phyloP scores from a whole-genome alignment of 1,140 invertebrate species.

The Diachasma alloeum region DNA sequence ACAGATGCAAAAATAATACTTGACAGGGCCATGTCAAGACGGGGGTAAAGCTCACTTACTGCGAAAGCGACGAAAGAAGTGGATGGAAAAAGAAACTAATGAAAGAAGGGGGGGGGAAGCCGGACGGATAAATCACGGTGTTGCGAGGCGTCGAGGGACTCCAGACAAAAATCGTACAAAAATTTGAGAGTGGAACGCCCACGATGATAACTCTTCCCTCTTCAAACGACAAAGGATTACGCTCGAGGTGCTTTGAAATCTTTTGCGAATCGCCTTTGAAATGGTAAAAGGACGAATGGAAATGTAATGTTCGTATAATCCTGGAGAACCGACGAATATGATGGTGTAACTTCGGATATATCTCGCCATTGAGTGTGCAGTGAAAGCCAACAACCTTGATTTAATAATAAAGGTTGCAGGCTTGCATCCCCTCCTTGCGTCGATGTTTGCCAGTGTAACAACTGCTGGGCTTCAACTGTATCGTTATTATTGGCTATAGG shows the following conservation, averaged over 20 bases:
- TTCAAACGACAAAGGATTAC: neutral
- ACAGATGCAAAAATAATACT: neutral
- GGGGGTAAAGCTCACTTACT: neutral
- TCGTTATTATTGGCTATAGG: slow-evolving; percentile 27
- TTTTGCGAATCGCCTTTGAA: neutral
- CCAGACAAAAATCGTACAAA: slow-evolving; percentile 56
- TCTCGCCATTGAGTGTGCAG: slow-evolving; percentile 31
- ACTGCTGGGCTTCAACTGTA: slow-evolving; percentile 20
- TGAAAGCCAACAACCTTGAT: slow-evolving; percentile 56
- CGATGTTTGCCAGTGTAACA: neutral
- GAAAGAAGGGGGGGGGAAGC: neutral
- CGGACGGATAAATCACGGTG: neutral
- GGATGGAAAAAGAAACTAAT: neutral
- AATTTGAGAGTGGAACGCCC: slow-evolving; percentile 37
- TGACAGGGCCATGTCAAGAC: neutral
- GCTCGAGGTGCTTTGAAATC: slow-evolving; percentile 6
- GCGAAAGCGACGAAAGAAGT: slow-evolving; percentile 8
- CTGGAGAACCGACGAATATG: neutral
- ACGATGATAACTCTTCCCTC: slow-evolving; percentile 18
- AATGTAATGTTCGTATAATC: neutral
- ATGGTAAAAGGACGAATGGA: neutral
- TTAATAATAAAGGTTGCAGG: slow-evolving; percentile 53
- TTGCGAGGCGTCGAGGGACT: slow-evolving; percentile 11
- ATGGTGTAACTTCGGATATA: neutral
- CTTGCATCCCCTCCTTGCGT: neutral